Conservation (phyloP, 2,888 invertebrate species). For the Drosophila pseudotalamancana region DNA sequence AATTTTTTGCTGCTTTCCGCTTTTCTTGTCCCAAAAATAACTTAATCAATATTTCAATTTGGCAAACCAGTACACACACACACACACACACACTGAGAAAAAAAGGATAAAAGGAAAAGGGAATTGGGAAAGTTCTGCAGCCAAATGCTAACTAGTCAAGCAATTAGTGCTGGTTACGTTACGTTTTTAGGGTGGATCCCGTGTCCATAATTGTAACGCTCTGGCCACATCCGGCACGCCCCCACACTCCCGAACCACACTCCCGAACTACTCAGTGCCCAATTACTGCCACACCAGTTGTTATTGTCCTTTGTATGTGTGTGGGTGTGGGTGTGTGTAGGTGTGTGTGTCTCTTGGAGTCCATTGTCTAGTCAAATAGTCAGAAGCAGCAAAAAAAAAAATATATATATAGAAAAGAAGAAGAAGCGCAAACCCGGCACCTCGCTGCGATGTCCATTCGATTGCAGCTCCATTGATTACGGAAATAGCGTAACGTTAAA, state of each 20-base stretch:
- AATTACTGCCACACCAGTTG: conserved; percentile 68
- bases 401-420: too few species aligned
- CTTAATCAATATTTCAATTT: conserved; percentile 66
- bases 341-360: not conserved
- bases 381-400: not conserved
- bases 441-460: conserved; percentile 13
- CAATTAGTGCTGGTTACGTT: conserved; percentile 56
- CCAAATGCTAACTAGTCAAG: conserved; percentile 54
- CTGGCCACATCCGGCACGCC: conserved; percentile 35
- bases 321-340: not conserved
- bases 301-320: conserved; percentile 31
- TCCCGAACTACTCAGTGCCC: conserved; percentile 22
- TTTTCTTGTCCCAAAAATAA: conserved; percentile 40
- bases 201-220: conserved; percentile 50
- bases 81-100: not conserved
- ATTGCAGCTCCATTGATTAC: conserved; percentile 51
- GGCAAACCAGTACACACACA: not conserved
- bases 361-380: conserved; percentile 31
- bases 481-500: conserved; percentile 70
- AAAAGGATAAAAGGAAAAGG: not conserved
- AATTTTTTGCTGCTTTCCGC: conserved; percentile 7
- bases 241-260: not conserved
- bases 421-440: not conserved
- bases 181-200: conserved; percentile 12
- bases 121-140: conserved; percentile 12